Evolutionary conservation across 1,140 invertebrate species (phyloP), one percentile per base, ranked within the genome.

Genomic region (Lineus longissimus): DNA sequence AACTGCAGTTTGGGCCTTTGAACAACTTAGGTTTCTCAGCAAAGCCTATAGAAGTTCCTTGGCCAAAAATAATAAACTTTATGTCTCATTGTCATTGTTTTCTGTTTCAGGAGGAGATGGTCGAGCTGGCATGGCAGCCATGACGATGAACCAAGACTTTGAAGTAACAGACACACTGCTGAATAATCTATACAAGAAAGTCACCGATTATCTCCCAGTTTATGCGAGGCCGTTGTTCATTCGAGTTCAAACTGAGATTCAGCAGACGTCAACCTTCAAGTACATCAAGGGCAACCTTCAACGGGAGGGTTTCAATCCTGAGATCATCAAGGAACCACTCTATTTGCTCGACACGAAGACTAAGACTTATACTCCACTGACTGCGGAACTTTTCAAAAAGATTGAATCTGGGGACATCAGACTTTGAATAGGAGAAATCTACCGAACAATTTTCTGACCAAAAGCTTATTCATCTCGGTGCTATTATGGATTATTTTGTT

Each of bases 111-210:
- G 90, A 56, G 86, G 86, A 54, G 95, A 98, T 82, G 95, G 95
- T 1, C 84, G 89, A 64, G 94, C 94, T 23, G 95, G 96, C 22
- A 98, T 98, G 96, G 93, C 91, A 25, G 93, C 94, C 2, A 74
- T 95, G 0, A 84, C 87, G 30, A 86, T 87, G 60, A 64, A 74
- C n/a, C 61, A 74, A 27, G 67, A 72, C 0, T 43, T 60, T 9
- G 15, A 64, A 25, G 31, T 77, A 7, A 61, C 61, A 9, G 19
- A 41, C 1, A 47, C 60, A 13, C 61, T 64, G 22, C 61, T 82
- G 0, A 59, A 60, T 7, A 25, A 67, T 22, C 61, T 84, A 1
- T 68, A 69, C 9, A 22, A 43, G 15, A 63, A 68, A 60, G 57
- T 68, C 57, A 23, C 54, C 11, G 55, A 68, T 29, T 80, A 87